These are phyloP conservation scores for Orchesella flavescens DNA, from an alignment of 2,888 invertebrate species.

Conservation along the genomic window DNA sequence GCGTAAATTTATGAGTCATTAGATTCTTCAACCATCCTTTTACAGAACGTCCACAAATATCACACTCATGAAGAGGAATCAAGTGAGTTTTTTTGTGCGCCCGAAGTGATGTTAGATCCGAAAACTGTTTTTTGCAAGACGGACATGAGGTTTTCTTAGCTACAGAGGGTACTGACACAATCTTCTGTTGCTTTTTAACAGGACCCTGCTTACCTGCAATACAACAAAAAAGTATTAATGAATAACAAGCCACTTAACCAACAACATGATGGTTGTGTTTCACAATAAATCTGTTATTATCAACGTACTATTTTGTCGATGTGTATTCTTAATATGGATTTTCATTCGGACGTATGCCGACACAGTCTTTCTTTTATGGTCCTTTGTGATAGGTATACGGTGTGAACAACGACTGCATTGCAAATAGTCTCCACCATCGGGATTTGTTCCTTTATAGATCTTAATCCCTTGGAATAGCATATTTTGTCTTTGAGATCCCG, in stretches of 20 bases:
- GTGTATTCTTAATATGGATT: background rate
- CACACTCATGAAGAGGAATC: background rate
- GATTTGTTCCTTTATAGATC: background rate
- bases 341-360: conserved; percentile 11
- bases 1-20: conserved; percentile 34
- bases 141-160: conserved; percentile 4
- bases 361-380: background rate
- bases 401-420: conserved; percentile 15
- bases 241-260: background rate
- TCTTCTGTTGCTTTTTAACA: background rate
- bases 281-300: background rate
- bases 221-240: background rate
- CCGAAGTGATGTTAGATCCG: background rate
- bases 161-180: too few relatives aligned
- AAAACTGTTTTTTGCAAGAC: background rate
- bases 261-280: too few relatives aligned
- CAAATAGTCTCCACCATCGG: background rate
- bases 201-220: background rate
- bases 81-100: background rate
- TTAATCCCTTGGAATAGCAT: conserved; percentile 8
- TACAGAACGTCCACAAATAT: conserved; percentile 25
- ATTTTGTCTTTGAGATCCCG: background rate
- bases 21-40: conserved; percentile 10
- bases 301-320: background rate
- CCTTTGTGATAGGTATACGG: background rate